Evolutionary conservation across 2,113 vertebrate species (phyloP).

Genomic region (Xenus cinereus): DNA sequence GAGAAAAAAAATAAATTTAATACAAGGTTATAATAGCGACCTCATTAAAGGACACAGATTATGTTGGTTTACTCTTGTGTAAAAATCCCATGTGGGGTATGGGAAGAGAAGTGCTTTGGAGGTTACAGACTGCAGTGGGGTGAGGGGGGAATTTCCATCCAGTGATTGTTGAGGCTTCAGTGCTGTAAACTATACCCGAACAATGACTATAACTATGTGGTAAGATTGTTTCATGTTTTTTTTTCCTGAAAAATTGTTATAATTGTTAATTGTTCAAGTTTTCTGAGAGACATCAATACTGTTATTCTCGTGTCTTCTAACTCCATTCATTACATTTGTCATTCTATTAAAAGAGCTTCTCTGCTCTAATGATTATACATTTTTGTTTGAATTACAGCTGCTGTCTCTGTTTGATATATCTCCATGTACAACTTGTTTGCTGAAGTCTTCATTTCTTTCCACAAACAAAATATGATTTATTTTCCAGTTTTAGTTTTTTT

Average conservation of each 20-base stretch:
- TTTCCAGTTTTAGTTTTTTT: neutral
- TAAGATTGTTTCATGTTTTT: neutral
- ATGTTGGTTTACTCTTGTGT: neutral
- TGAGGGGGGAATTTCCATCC: neutral
- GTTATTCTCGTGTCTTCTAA: neutral
- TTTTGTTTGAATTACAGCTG: neutral
- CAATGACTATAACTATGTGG: neutral
- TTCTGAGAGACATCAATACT: neutral
- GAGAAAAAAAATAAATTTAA: neutral
- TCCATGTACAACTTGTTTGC: neutral
- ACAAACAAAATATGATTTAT: neutral
- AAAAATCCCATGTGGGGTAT: neutral
- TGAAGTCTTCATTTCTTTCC: neutral
- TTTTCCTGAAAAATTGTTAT: neutral
- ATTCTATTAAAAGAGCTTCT: neutral
- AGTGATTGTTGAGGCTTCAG: neutral
- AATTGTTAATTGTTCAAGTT: neutral
- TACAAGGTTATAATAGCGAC: neutral
- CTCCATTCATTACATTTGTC: neutral
- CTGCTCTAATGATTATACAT: neutral
- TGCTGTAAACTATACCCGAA: neutral
- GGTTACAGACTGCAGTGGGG: neutral
- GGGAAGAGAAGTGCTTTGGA: neutral
- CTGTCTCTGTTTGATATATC: neutral
- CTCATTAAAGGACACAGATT: neutral